phyloP scores from a whole-genome alignment of 2,888 invertebrate species.

The Pomacea canaliculata region DNA sequence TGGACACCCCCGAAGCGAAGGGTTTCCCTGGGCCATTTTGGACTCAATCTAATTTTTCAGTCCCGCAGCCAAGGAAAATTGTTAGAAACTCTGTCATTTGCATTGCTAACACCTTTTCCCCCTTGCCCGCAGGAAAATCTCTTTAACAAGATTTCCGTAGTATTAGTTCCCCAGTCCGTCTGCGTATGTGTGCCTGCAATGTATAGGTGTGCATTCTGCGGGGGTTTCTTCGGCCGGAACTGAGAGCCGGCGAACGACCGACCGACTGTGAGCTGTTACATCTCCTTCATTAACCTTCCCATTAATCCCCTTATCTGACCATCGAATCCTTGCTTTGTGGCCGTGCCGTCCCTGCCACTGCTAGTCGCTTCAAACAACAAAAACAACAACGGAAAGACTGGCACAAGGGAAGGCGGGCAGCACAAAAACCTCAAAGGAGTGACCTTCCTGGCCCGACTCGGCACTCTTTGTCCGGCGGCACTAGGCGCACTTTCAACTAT shows the following conservation, averaged over 20 bases:
- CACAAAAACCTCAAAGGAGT: too few species aligned
- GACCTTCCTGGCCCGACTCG: too few species aligned
- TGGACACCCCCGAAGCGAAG: constrained; percentile 1
- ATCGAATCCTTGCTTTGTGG: neutral
- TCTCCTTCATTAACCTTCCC: constrained; percentile 1
- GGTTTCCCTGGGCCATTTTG: constrained; percentile 11
- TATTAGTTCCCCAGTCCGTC: constrained; percentile 4
- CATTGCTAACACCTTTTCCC: constrained; percentile 18
- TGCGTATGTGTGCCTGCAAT: neutral
- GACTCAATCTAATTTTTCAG: constrained; percentile 25
- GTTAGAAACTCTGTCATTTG: constrained; percentile 24
- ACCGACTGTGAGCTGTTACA: neutral
- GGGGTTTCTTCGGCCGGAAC: neutral
- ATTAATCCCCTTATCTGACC: neutral
- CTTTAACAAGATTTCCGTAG: constrained; percentile 6
- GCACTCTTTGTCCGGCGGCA: too few species aligned
- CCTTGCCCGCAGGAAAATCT: constrained; percentile 6
- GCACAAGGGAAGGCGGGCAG: too few species aligned
- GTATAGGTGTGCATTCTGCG: neutral
- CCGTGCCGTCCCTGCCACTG: neutral
- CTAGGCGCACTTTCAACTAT: too few species aligned
- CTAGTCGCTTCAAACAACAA: too few species aligned
- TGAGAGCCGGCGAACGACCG: too few species aligned
- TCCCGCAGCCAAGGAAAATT: constrained; percentile 12
- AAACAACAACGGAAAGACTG: too few species aligned